Base-by-base conservation (phyloP, 2,888 invertebrate genomes). In the Apamea crenata region DNA sequence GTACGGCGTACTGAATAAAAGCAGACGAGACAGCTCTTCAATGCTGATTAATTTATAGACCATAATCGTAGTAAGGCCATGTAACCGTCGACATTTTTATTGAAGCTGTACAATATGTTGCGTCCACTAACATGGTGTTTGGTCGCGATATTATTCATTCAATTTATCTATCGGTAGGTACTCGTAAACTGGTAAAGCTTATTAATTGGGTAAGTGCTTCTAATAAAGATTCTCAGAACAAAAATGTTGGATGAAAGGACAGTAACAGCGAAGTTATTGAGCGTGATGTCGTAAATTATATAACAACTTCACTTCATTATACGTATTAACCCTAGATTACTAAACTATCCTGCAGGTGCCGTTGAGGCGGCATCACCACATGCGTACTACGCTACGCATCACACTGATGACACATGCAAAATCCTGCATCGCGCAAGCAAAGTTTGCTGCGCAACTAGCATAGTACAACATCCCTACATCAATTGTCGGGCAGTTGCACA, bases 41-140 rank as follows among this genome's bases (percentile, higher is more conserved):
- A 63, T 36, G 25, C 36, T 81, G n/a, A 83, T 81, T 83, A 81
- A 81, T 81, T 81, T 81, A 81, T 77, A 40, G 81, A 50, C 56
- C 56, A 32, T 65, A 83, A 65, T 40, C 36, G 25, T 63, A 12
- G 21, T 56, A 29, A 32, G 77, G 69, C 40, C 80, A 36, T 68
- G 73, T 40, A 63, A 21, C 14, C 44, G 25, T 6, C 53, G 6
- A 63, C 32, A 82, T 82, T 75, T 75, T 68, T 56, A 75, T 40
- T 50, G 18, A 16, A 74, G 21, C 18, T 29, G 2, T 5, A 69
- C 10, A 25, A 2, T 25, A 69, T 69, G 1, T 29, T 71, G 63
- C 36, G 25, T 21, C 32, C 25, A 29, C 10, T 56, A 18, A 53
- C 10, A 36, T 36, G 2, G 8, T 79, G 47, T 65, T 69, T 47